Evolutionary conservation across 2,797 vertebrate genomes (phyloP), one percentile per base, ranked within the genome.

Genomic region (Bradypodion ventrale): DNA sequence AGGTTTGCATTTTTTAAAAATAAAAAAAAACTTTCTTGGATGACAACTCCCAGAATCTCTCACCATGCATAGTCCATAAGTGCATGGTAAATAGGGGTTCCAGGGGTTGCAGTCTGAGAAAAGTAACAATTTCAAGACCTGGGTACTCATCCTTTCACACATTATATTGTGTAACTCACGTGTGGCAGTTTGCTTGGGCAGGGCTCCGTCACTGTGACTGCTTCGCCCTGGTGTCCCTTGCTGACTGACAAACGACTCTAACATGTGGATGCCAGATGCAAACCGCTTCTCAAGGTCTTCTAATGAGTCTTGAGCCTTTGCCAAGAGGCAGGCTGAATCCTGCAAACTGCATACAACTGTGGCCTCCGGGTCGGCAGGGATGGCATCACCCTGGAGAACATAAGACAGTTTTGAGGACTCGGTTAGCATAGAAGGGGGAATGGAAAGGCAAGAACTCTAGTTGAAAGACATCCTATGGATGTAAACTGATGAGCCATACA

Each of bases 291-390:
- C 84, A 1, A 81, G 65, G 60, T 62, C 76, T 66, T 85, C 84
- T 46, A 85, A 60, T 0, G 84, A 82, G 27, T 27, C 74, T 44
- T 85, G 73, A 32, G 79, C 79, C 56, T 85, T 72, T 37, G 73
- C 84, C 73, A 85, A 70, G 27, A 85, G 74, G 35, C 79, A 85
- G 56, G 79, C 79, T 40, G 84, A 85, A 76, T 81, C 78, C 63
- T 77, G 73, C 35, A 85, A 79, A 49, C 65, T 82, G 56, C 23
- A 49, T 32, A 63, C 42, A 32, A 62, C 52, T 7, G 35, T 12
- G 10, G 56, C 27, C 52, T 82, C 56, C 63, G 69, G 52, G 16
- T 9, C 63, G 56, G 32, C 52, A 52, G 52, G 52, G 52, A 27
- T 4, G 1, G 52, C 2, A 4, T 82, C 35, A 40, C 44, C 65